Percentiles rank a stretch among this genome's conserved stretches.
phyloP scores from a whole-genome alignment of 2,797 vertebrate genomes.

The Hyperoplus immaculatus region DNA sequence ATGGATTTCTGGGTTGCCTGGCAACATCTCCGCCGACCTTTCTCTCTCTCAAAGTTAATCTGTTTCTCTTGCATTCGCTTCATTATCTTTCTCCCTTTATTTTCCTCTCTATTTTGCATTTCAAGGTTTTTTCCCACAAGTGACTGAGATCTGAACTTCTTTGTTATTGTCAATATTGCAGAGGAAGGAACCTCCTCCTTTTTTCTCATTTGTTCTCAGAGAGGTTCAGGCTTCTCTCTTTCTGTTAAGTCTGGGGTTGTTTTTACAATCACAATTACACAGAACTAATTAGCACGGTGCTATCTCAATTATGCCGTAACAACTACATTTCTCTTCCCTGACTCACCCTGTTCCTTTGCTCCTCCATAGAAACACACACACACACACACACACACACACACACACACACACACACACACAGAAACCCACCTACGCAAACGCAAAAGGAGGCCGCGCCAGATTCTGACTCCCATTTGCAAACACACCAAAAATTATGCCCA shows the following conservation, averaged over 20 bases:
- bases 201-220: constrained; percentile 15
- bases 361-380: constrained; percentile 27
- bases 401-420: constrained; percentile 10
- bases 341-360: constrained; percentile 17
- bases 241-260: constrained; percentile 30
- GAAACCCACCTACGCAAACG: constrained; percentile 24
- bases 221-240: constrained; percentile 2
- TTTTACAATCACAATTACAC: constrained; percentile 25
- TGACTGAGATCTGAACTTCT: constrained; percentile 15
- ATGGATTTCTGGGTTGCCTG: constrained; percentile 79
- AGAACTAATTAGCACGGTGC: constrained; percentile 25
- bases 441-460: constrained; percentile 18
- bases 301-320: constrained; percentile 59
- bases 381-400: background rate
- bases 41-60: constrained; percentile 29
- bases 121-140: constrained; percentile 14
- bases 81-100: constrained; percentile 34
- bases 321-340: constrained; percentile 26
- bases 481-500: constrained; percentile 25
- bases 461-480: constrained; percentile 12
- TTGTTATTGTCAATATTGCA: background rate
- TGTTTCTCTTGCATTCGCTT: constrained; percentile 18
- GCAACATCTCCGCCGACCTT: constrained; percentile 69
- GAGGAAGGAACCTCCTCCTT: constrained; percentile 47
- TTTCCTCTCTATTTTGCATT: constrained; percentile 22